phyloP scores from a whole-genome alignment of 92 coral and sea anemone species.

The Epizoanthus ramosus region DNA sequence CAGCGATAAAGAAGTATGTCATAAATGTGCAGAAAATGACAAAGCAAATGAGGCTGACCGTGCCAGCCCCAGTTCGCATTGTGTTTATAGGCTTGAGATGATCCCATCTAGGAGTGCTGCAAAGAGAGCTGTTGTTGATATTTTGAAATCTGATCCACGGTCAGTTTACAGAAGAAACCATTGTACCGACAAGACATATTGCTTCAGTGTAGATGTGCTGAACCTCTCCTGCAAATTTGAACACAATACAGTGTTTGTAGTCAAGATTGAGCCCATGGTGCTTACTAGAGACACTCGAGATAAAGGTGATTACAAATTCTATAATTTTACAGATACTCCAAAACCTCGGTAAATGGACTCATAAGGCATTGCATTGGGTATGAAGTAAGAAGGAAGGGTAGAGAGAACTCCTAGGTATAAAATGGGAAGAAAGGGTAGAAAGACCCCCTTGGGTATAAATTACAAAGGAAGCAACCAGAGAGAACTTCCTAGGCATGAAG shows the following conservation, averaged over 20 bases:
- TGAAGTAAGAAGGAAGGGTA: too few species aligned
- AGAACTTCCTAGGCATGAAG: too few species aligned
- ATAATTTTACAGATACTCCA: too few species aligned
- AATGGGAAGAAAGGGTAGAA: too few species aligned
- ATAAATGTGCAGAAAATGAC: constrained; percentile 25
- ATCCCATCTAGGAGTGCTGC: constrained; percentile 55
- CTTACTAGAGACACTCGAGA: constrained; percentile 3
- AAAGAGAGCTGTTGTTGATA: constrained; percentile 47
- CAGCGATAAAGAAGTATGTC: constrained; percentile 9
- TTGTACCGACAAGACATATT: constrained; percentile 54
- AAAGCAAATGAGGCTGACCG: neutral
- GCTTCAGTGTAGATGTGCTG: constrained; percentile 63
- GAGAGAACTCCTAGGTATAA: too few species aligned
- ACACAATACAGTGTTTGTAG: constrained; percentile 42
- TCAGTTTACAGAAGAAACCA: constrained; percentile 63
- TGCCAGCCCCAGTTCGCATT: constrained; percentile 1
- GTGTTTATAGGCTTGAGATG: constrained; percentile 55
- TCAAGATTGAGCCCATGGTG: constrained; percentile 51
- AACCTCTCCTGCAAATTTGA: constrained; percentile 66
- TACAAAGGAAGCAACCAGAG: too few species aligned
- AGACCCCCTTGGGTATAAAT: too few species aligned
- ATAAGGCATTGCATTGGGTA: too few species aligned
- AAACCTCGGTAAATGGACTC: too few species aligned
- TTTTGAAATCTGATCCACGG: constrained; percentile 67
- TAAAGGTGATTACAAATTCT: neutral